Base-by-base conservation (phyloP, 2,888 invertebrate species). In the Julus scandinavius region DNA sequence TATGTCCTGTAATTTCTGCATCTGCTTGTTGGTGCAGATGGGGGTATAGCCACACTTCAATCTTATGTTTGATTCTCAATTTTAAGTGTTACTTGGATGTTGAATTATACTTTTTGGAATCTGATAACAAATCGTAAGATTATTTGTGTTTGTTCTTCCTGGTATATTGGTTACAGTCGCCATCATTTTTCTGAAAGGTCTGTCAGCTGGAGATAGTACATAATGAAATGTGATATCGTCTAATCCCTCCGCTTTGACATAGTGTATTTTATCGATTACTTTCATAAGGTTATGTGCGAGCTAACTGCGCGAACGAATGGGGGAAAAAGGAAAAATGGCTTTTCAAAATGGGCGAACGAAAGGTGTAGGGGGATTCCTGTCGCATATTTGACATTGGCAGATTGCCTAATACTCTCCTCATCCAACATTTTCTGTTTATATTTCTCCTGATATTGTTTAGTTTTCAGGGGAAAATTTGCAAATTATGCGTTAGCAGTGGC, bases 211-310 rank as follows among this genome's bases (percentile, higher is more conserved):
- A 38, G 80, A 80, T 80, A 80, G 38, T 80, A 80, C 80, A 13
- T 80, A 80, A 80, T 80, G 80, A 80, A 80, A 80, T 13, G 15
- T 38, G 80, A 80, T 80, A 80, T 38, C 13, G 29, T 80, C 38
- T 80, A 80, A 80, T 80, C 80, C 80, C 80, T 40, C 38, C 38
- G 80, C 38, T 80, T 80, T 80, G 80, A 80, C 80, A 80, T 80
- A 80, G 80, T 80, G 80, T 80, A 80, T 80, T 80, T 80, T 80
- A 80, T 80, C 80, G 80, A 80, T 80, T 29, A 80, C 38, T 80
- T 38, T 80, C 72, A 72, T 72, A 72, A 72, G 72, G 72, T 72
- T 72, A 72, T 72, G 72, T 29, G 72, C 38, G 38, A 80, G 80
- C 80, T 80, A 80, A 80, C 80, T 80, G 80, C 80, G 38, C 15